A percentile compares a stretch with the other conserved stretches of the same genome.
Evolutionary conservation across 2,113 vertebrate species (phyloP).

Genomic region (Ardeotis arabs): DNA sequence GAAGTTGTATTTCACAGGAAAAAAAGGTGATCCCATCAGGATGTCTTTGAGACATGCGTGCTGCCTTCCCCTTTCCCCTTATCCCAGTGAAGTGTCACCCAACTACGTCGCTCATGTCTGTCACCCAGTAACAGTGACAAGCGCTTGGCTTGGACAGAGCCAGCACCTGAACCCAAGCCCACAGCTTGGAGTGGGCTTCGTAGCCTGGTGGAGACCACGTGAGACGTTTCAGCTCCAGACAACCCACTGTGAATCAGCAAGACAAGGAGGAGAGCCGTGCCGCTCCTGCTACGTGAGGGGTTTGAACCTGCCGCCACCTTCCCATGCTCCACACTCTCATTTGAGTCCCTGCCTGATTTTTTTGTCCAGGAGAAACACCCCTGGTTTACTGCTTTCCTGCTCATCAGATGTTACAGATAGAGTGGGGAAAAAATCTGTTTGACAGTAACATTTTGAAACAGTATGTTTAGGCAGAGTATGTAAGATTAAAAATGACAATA

Average conservation of each 20-base stretch:
- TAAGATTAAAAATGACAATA: background rate
- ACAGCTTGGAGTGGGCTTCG: background rate
- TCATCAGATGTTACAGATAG: background rate
- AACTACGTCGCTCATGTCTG: background rate
- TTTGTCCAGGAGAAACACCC: background rate
- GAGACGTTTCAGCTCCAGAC: background rate
- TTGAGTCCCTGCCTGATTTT: background rate
- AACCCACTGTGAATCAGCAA: background rate
- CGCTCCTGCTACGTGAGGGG: fast-evolving
- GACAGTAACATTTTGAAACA: background rate
- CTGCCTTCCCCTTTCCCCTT: background rate
- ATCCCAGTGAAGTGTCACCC: background rate
- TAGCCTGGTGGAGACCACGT: background rate
- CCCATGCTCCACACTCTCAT: background rate
- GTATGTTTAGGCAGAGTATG: background rate
- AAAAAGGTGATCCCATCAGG: background rate
- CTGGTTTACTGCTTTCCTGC: background rate
- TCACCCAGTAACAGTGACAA: background rate
- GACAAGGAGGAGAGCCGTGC: fast-evolving
- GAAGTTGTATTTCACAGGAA: background rate
- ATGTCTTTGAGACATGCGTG: background rate
- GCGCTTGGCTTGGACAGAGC: background rate
- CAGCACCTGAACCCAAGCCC: background rate
- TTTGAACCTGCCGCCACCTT: background rate
- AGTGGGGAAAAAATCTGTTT: background rate